Evolutionary conservation across 2,113 vertebrate species (phyloP), one percentile per base, ranked within the genome.

Genomic region (Danionella cerebrum): DNA sequence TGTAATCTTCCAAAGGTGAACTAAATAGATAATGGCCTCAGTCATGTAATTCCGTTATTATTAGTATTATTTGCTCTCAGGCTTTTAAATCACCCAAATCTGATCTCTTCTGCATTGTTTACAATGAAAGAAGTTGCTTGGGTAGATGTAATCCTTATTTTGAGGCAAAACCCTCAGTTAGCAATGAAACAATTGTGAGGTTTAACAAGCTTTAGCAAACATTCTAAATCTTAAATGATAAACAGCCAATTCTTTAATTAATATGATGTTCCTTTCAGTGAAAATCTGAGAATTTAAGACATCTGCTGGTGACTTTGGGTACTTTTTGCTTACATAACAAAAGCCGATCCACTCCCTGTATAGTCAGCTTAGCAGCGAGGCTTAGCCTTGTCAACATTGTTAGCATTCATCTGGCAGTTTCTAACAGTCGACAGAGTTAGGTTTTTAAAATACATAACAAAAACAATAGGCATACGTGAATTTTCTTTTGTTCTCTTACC

Each of bases 251-350:
- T 6, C 21, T 6, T n/a, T n/a, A n/a, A n/a, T n/a, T n/a, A n/a
- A n/a, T n/a, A n/a, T n/a, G n/a, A n/a, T n/a, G n/a, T n/a, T n/a
- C n/a, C n/a, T 2, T 48, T 63, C 16, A 33, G 1, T n/a, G n/a
- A n/a, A n/a, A n/a, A 16, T 27, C 14, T 59, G 31, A 42, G 25
- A 60, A 72, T 42, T 14, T 59, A 47, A 67, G 70, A 58, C 47
- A 10, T 57, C 64, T 72, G 35, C 33, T 67, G 70, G 64, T 27
- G 16, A 53, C 57, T 51, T 59, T 36, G 3, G 14, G 38, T 19
- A 36, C 19, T n/a, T 44, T 42, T 22, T 4, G 8, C 13, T 72
- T 72, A 67, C 39, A 59, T 72, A 72, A 72, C 29, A 59, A 29
- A 27, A 24, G 18, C 5, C 50, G 35, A 36, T 44, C 68, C 59